Evolutionary conservation across 2,113 vertebrate genomes (phyloP).

Genomic region (Poicephalus gulielmi): DNA sequence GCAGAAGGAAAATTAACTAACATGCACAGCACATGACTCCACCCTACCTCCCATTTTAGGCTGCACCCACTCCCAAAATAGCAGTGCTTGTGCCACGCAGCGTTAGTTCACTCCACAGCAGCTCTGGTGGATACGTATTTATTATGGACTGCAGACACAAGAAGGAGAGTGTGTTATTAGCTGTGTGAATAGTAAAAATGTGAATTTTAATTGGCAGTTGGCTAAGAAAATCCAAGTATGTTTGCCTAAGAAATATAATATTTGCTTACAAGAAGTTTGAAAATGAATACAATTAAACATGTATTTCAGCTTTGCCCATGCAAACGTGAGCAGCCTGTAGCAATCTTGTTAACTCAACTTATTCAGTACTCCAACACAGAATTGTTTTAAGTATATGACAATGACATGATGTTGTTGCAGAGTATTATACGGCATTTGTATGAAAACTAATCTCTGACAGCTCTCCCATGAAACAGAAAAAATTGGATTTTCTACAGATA

Average conservation of each 20-base stretch:
- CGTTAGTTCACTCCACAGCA: neutral
- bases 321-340: neutral
- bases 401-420: neutral
- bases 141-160: neutral
- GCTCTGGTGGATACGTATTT: neutral
- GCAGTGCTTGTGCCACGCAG: neutral
- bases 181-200: neutral
- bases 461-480: neutral
- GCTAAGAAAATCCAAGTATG: neutral
- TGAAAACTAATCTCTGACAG: neutral
- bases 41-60: neutral
- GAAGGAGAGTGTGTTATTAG: neutral
- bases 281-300: neutral
- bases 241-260: neutral
- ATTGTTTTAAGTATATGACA: neutral
- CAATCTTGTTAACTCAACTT: neutral
- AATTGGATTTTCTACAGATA: neutral
- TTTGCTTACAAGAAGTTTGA: neutral
- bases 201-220: neutral
- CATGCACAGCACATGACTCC: neutral
- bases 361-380: neutral
- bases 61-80: neutral
- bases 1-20: neutral
- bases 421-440: neutral
- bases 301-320: neutral